Base-by-base conservation (phyloP, 1,140 invertebrate species). In the Cydia fagiglandana region DNA sequence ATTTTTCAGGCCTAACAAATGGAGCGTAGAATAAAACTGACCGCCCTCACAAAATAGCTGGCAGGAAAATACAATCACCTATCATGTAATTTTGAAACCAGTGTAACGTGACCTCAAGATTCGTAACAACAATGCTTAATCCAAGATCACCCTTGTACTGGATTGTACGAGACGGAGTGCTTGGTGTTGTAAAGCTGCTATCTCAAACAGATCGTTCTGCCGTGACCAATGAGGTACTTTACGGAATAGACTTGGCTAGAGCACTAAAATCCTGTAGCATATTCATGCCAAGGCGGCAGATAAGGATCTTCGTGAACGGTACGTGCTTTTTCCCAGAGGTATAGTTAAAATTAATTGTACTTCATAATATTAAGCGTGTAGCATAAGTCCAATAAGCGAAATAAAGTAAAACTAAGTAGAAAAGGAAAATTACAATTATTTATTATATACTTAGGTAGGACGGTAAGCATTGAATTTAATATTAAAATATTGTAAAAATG, bases 211-310 rank as follows among this genome's bases (percentile, higher is more conserved):
- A 70, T 70, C 66, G 15, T 38, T 70, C 30, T 70, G 30, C 30
- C 38, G 66, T 70, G 66, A 70, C 66, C 66, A 70, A 70, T 38
- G 66, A 45, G 66, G 66, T 70, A 41, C 66, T 70, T 70, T 70
- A 17, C 66, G 66, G 34, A 38, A 66, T 66, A 66, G 66, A 70
- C 66, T 70, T 15, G n/a, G 66, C 66, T 10, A 20, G 66, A 70
- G 34, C 30, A 70, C 30, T 70, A 70, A 41, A 70, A 70, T 70
- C 34, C 34, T 70, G 34, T 41, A 70, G 66, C 30, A 70, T 41
- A 70, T 41, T 70, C 66, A 70, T 70, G 66, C 30, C 66, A 38
- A 41, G 34, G 17, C 34, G 66, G 66, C 66, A 70, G 66, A 70
- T 70, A 70, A 20, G 66, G 34, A 70, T 70, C 66, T 70, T 38